Base-by-base conservation (phyloP, 2,888 invertebrate species). In the Hypomecis punctinalis region DNA sequence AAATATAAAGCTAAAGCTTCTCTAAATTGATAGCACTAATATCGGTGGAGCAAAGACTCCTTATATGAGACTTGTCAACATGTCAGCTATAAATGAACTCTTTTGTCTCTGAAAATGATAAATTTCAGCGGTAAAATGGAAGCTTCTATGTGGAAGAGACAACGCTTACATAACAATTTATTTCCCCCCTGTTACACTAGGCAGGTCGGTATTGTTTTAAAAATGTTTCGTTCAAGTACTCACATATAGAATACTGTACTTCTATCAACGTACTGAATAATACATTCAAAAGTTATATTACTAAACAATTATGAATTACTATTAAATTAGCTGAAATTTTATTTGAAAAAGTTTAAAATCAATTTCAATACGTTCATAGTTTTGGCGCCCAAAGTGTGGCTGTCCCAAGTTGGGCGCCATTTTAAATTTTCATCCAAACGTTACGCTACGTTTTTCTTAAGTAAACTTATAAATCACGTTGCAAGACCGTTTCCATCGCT, bases 31-130 rank as follows among this genome's bases (percentile, higher is more conserved):
- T n/a, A n/a, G 23, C 23, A 23, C 23, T 23, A 3, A 23, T 3
- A 23, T 23, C 3, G 23, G 23, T 23, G 23, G 23, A 23, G 23
- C 23, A 23, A 23, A 23, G 23, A 23, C 23, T 23, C 23, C 23
- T 23, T 23, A 1, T 23, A 23, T 23, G 3, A 23, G 23, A 23
- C 23, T 56, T 51, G 46, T 51, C 45, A 56, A 56, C 49, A 43
- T 11, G 51, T 56, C 62, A 49, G 23, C 33, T 45, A 8, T 42
- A 62, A 56, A 43, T 39, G 45, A 55, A 51, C 49, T 55, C 61
- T 43, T 55, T 43, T 63, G 57, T 63, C 40, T 63, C 43, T 3
- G 47, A 37, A 61, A 54, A 63, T 63, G 63, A 63, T 43, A 43
- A 45, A 45, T 54, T 48, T 54, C 39, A 46, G 9, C 47, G 42